Percentiles rank a stretch among this genome's conserved stretches.
Conservation (phyloP, 2,888 invertebrate genomes). For the Phymatocera aterrima region DNA sequence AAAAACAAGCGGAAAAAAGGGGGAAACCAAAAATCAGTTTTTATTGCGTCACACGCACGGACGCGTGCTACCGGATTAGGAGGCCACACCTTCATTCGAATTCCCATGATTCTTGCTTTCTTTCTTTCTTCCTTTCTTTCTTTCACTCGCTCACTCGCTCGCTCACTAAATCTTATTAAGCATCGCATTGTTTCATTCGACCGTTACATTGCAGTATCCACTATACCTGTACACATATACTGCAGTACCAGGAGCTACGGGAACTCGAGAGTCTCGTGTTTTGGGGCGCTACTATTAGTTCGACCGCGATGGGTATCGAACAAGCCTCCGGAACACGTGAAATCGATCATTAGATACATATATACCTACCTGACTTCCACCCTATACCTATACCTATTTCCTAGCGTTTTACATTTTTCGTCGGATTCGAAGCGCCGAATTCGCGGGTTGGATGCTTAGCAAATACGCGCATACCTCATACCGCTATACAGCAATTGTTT, state of each 20-base stretch:
- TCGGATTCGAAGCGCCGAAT: no score
- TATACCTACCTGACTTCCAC: no score
- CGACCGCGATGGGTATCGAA: not conserved
- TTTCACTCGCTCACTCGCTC: not conserved
- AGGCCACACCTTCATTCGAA: slow-evolving; percentile 46
- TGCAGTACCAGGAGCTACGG: not conserved
- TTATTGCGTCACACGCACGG: slow-evolving; percentile 20
- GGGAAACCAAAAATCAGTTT: not conserved
- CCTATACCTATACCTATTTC: no score
- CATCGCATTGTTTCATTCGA: slow-evolving; percentile 14
- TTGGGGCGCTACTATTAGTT: slow-evolving; percentile 1
- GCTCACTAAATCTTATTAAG: slow-evolving; percentile 39
- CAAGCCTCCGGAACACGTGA: no score
- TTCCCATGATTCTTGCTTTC: slow-evolving; percentile 39
- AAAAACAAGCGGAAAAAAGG: not conserved
- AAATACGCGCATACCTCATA: no score
- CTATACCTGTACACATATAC: no score
- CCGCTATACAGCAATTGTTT: no score
- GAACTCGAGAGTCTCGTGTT: not conserved
- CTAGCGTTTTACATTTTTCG: no score
- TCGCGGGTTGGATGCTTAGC: no score
- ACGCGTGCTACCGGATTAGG: slow-evolving; percentile 43
- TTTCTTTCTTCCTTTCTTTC: not conserved
- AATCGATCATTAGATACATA: no score
- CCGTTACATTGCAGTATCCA: not conserved